Conservation (phyloP, 2,797 vertebrate genomes). For the Paedocypris micromegethes region DNA sequence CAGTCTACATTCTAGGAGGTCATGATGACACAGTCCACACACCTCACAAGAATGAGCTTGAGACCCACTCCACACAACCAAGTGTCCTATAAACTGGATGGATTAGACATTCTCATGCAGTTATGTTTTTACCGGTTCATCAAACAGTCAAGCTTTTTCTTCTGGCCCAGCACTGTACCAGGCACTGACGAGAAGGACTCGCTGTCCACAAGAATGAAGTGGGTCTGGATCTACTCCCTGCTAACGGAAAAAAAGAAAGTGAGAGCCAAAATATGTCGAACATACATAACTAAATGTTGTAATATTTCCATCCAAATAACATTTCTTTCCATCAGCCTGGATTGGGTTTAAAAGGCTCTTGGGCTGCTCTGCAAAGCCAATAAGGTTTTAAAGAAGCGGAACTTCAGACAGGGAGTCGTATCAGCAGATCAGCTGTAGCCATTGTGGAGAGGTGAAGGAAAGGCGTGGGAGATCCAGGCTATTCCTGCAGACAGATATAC, state of each 20-base stretch:
- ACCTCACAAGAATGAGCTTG: no score
- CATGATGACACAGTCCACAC: no score
- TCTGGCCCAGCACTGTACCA: conserved; percentile 77
- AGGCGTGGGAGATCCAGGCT: conserved; percentile 20
- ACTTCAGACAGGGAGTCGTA: conserved; percentile 10
- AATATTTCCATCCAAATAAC: no score
- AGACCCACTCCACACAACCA: no score
- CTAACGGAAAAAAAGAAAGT: conserved; percentile 40
- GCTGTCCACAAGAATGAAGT: conserved; percentile 79
- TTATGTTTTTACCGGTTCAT: conserved; percentile 80
- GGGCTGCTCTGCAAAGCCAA: conserved; percentile 24
- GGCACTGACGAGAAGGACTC: conserved; percentile 66
- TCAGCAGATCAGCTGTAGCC: conserved; percentile 24
- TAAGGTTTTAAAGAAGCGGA: conserved; percentile 15
- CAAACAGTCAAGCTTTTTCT: conserved; percentile 73
- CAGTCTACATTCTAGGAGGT: no score
- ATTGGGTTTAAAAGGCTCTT: neutral
- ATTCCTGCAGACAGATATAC: conserved; percentile 7
- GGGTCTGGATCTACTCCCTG: conserved; percentile 51
- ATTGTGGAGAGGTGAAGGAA: conserved; percentile 25
- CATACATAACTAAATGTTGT: conserved; percentile 3
- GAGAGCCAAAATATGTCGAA: conserved; percentile 15
- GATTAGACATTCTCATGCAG: conserved; percentile 64
- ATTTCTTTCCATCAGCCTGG: neutral
- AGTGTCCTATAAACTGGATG: conserved; percentile 32